A percentile compares a stretch with the other conserved stretches of the same genome.
phyloP scores from a whole-genome alignment of 2,113 vertebrate genomes.

The Apodemus speciosus region DNA sequence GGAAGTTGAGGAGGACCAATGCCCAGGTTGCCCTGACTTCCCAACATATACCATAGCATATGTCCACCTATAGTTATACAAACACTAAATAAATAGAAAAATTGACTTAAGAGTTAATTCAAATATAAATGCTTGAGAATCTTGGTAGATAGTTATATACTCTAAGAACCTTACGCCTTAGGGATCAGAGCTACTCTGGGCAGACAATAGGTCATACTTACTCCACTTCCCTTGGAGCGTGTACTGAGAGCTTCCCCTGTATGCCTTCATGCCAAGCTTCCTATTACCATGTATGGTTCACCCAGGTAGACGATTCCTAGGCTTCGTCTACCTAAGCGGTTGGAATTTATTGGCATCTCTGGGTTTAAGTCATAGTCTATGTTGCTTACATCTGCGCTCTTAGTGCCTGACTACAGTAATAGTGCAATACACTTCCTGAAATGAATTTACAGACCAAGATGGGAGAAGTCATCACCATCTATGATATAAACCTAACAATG shows the following conservation, averaged over 20 bases:
- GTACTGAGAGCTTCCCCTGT: background rate
- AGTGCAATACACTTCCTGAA: too few relatives aligned
- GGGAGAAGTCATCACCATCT: too few relatives aligned
- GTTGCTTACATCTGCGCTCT: background rate
- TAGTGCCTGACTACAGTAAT: too few relatives aligned
- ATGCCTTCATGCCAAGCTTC: background rate
- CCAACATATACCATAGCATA: background rate
- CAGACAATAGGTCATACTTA: background rate
- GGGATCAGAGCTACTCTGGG: background rate
- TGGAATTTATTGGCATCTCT: background rate
- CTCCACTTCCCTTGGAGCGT: conserved; percentile 16
- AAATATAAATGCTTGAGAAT: conserved; percentile 2
- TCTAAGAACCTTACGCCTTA: background rate
- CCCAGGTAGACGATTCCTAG: background rate
- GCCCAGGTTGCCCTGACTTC: background rate
- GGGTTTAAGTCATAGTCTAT: background rate
- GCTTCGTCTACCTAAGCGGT: background rate
- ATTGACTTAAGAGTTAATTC: background rate
- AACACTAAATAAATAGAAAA: background rate
- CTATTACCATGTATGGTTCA: background rate
- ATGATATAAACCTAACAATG: too few relatives aligned
- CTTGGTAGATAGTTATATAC: background rate
- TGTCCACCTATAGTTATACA: background rate
- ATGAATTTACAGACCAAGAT: too few relatives aligned
- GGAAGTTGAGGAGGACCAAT: background rate